A percentile compares a stretch with the other conserved stretches of the same genome.
phyloP scores from a whole-genome alignment of 2,797 vertebrate species.

The Sternotherus odoratus region DNA sequence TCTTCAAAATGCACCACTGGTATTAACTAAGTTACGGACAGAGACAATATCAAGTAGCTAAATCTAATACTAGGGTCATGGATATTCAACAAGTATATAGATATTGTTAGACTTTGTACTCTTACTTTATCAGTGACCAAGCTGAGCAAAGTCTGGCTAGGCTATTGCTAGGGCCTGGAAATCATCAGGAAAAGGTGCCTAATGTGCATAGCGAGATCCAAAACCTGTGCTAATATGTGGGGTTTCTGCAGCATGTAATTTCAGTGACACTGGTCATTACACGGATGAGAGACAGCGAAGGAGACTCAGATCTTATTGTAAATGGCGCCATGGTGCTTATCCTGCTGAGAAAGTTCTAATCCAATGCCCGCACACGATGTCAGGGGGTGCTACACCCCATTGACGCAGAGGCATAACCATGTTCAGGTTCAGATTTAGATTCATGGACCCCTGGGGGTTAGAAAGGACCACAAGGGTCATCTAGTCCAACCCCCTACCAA shows the following conservation, averaged over 20 bases:
- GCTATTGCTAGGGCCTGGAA: not conserved
- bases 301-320: not conserved
- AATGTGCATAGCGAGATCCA: not conserved
- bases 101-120: not conserved
- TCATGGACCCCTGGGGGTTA: not conserved
- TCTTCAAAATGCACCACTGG: not conserved
- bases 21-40: not conserved
- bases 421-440: not conserved
- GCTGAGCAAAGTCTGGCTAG: not conserved
- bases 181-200: not conserved
- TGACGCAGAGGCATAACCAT: not conserved
- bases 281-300: not conserved
- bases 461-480: not conserved
- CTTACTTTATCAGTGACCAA: not conserved
- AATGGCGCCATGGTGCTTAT: not conserved
- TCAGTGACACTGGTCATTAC: not conserved
- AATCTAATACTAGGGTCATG: not conserved
- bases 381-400: fast-evolving
- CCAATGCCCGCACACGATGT: not conserved
- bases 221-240: not conserved
- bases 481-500: fast-evolving
- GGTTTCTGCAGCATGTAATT: not conserved
- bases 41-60: not conserved
- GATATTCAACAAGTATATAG: not conserved
- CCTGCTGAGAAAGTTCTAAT: not conserved